Evolutionary conservation across 2,888 invertebrate species (phyloP), one percentile per base, ranked within the genome.

Genomic region (Lordiphosa andalusiaca): DNA sequence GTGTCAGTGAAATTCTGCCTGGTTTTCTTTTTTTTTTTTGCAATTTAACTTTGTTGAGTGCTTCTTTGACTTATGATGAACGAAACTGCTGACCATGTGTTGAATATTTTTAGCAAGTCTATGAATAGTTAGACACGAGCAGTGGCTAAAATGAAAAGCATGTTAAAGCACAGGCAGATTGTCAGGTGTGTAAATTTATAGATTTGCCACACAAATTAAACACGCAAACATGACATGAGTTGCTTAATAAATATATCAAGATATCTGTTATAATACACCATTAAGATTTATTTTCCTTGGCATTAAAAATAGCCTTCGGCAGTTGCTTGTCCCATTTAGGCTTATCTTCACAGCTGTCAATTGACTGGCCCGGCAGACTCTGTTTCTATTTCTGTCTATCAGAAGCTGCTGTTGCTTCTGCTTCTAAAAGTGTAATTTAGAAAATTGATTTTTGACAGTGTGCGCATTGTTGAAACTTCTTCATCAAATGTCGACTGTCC

Each of bases 361-460:
- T 61, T 59, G 59, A 51, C 13, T 36, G 39, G n/a, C 40, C 30
- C 25, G 19, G 13, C 19, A 39, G 40, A 38, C 10, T 54, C 35
- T n/a, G 12, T 35, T 19, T 33, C 13, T 12, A 30, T 38, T 33
- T 53, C 46, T 47, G 36, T 47, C 37, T 40, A n/a, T 54, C 37
- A 21, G 44, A 25, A 25, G 7, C 46, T 33, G 13, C 36, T 41
- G 16, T 6, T 40, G 57, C 30, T 30, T n/a, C n/a, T n/a, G n/a
- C n/a, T n/a, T 52, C 41, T 44, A 49, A 9, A 23, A 23, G 39
- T 60, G 66, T 67, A 68, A 78, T 77, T 78, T 75, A 54, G 64
- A 51, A 75, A 77, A 82, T 77, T 82, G 78, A 77, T 78, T 82
- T 82, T 71, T 69, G 82, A 82, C 82, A 82, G 63, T 55, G 61